A percentile compares a stretch with the other conserved stretches of the same genome.
Conservation (phyloP, 2,113 vertebrate species). For the Nematolebias whitei region DNA sequence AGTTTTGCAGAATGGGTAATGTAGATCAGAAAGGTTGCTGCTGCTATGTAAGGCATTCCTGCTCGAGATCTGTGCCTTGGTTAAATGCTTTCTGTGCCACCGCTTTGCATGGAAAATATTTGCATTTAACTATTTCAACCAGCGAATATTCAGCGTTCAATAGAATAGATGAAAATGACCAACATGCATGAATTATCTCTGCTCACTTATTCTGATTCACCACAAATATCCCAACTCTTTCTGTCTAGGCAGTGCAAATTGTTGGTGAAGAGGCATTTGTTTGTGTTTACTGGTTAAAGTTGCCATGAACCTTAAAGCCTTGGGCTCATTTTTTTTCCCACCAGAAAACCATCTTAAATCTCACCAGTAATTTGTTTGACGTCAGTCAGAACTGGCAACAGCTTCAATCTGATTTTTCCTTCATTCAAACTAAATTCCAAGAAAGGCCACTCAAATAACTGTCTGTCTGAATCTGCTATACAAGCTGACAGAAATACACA, state of each 20-base stretch:
- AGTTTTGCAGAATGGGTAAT: slow-evolving; percentile 1
- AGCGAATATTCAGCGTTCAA: not conserved
- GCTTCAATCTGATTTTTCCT: not conserved
- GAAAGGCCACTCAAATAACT: not conserved
- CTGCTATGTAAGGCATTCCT: slow-evolving; percentile 1
- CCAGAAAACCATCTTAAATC: not conserved
- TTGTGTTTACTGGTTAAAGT: not conserved
- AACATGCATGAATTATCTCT: not conserved
- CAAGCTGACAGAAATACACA: not conserved
- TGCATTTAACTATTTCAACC: not conserved
- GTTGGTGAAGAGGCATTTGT: not conserved
- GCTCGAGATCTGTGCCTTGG: slow-evolving; percentile 1
- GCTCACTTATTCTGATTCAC: not conserved
- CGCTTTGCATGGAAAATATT: not conserved
- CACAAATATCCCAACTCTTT: not conserved
- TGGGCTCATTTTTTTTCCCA: not conserved
- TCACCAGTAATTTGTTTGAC: not conserved
- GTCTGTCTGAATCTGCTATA: not conserved
- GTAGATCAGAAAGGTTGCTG: slow-evolving; percentile 12
- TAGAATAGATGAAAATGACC: not conserved
- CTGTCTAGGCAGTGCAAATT: not conserved
- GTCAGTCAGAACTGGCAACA: not conserved
- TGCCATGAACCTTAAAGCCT: not conserved
- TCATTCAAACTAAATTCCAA: not conserved
- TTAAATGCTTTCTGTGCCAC: not conserved